Conservation (phyloP, 23 tunicate genomes). For the Styela plicata region DNA sequence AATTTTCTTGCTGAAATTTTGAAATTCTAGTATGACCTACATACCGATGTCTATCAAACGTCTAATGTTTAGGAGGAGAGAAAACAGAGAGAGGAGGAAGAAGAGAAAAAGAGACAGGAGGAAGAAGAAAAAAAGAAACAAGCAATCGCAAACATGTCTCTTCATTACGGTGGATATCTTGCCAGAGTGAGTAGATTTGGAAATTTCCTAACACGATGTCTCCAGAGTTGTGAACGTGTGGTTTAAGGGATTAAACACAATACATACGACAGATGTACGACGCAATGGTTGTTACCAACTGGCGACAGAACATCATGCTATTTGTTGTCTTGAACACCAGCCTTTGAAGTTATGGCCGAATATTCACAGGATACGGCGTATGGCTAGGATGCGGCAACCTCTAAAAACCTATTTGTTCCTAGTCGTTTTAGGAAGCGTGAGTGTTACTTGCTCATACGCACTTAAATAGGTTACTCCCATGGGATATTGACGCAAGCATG, state of each 20-base stretch:
- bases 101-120: conserved; percentile 39
- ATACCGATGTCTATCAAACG: too few relatives aligned
- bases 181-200: conserved; percentile 49
- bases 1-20: too few relatives aligned
- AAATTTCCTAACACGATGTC: neutral
- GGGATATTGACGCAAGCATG: neutral
- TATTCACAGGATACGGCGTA: too few relatives aligned
- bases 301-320: neutral
- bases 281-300: neutral
- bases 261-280: too few relatives aligned
- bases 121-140: conserved; percentile 92
- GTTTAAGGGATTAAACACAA: too few relatives aligned
- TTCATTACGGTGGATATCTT: conserved; percentile 94
- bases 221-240: too few relatives aligned
- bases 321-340: too few relatives aligned
- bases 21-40: too few relatives aligned
- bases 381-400: too few relatives aligned
- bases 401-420: too few relatives aligned
- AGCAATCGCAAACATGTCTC: conserved; percentile 98
- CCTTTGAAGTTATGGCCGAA: neutral
- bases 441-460: neutral
- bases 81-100: conserved; percentile 58
- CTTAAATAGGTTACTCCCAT: neutral
- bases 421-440: neutral
- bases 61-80: conserved; percentile 39